Percentiles rank a stretch among this genome's conserved stretches.
These are phyloP conservation scores for Erebia palarica DNA, from an alignment of 2,888 invertebrate genomes.

Conservation along the genomic window DNA sequence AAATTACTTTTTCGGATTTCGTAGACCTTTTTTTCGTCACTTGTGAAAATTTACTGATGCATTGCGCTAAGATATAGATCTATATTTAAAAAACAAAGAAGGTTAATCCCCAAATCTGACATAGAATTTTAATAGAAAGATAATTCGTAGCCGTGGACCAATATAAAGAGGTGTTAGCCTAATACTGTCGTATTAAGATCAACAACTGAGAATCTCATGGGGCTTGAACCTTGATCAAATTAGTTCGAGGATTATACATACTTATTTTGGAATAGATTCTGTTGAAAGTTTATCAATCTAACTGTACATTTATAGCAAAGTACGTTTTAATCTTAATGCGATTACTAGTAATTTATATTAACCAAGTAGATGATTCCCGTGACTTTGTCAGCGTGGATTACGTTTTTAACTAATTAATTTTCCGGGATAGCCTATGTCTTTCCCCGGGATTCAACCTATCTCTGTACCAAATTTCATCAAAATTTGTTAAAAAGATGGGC, in stretches of 20 bases:
- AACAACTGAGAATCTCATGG: not conserved
- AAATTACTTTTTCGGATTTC: too few species aligned
- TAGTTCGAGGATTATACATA: conserved; percentile 7
- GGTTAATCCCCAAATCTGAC: conserved; percentile 34
- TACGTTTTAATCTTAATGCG: too few species aligned
- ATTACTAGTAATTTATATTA: too few species aligned
- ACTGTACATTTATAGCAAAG: not conserved
- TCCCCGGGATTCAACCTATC: not conserved
- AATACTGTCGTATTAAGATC: conserved; percentile 16
- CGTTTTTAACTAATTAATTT: too few species aligned
- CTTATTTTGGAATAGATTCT: not conserved
- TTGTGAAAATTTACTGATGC: not conserved
- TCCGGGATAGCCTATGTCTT: not conserved
- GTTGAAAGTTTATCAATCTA: not conserved
- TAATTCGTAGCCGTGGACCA: conserved; percentile 12
- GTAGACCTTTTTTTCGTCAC: too few species aligned
- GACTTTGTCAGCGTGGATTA: too few species aligned
- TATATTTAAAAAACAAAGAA: conserved; percentile 9
- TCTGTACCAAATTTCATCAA: too few species aligned
- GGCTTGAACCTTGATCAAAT: not conserved
- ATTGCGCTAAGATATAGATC: not conserved
- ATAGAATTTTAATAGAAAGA: conserved; percentile 27
- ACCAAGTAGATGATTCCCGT: not conserved
- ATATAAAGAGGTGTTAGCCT: conserved; percentile 15
- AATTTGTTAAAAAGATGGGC: too few species aligned